Evolutionary conservation across 2,888 invertebrate genomes (phyloP), one percentile per base, ranked within the genome.

Genomic region (Eumacrocentrus americanus): DNA sequence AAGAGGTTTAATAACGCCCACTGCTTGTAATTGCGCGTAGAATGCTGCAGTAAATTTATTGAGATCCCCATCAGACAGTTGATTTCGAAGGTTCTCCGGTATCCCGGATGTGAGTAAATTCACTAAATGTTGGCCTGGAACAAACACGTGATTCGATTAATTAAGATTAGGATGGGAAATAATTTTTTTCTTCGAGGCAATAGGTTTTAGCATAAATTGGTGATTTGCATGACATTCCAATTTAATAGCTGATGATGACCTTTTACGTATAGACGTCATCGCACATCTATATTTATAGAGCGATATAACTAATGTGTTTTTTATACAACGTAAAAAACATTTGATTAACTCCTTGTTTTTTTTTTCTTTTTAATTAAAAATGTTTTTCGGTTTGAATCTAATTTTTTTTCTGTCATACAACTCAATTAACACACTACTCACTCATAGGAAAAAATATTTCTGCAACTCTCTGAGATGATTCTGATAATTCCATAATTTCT

Each of bases 51-150:
- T 90, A 72, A 96, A 82, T 72, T 87, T 85, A 78, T 87, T 89
- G 68, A 93, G 83, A 75, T 95, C 95, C 76, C 89, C 89, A 66
- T 85, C 83, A 69, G 86, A 86, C 64, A 90, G 80, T 60, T 87
- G 81, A 65, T 85, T 83, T 68, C 86, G 86, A 46, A 89, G 80
- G 72, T 88, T 87, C 71, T 91, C 92, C 63, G 87, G 85, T 68
- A 90, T 86, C 38, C 92, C 90, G 52, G 92, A 91, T 68, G 91
- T 84, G 72, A 94, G 88, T 94, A 95, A 95, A 81, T 94, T 93
- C 71, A 95, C 85, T 74, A 96, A 85, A 91, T 94, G 94, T 83
- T 94, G 91, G 81, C 95, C 95, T 96, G 83, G 20, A 85, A 84
- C 68, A 47, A 29, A 58, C 9, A 25, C 38, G 7, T 42, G 40